Evolutionary conservation across 1,140 invertebrate genomes (phyloP).

Genomic region (Aphelenchoides avenae): DNA sequence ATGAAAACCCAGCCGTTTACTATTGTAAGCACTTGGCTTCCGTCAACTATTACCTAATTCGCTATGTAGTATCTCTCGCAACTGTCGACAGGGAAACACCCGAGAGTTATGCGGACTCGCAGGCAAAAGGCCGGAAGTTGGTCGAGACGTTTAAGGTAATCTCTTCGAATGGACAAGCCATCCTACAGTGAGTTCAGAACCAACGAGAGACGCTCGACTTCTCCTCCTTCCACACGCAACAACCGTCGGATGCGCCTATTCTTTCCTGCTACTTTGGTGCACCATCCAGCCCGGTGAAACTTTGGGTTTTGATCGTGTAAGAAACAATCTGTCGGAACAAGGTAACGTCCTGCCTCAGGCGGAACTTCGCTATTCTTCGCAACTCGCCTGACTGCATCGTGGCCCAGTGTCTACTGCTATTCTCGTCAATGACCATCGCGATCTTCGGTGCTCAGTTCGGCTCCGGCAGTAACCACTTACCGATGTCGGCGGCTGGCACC

Average conservation of each 20-base stretch:
- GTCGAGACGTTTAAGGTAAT: conserved; percentile 29
- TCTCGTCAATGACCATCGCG: conserved; percentile 5
- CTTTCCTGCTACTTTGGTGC: conserved; percentile 20
- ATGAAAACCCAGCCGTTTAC: conserved; percentile 32
- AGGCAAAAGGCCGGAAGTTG: conserved; percentile 25
- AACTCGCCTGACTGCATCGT: conserved; percentile 7
- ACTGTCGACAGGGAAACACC: conserved; percentile 29
- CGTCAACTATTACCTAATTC: not conserved
- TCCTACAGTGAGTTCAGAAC: conserved; percentile 5
- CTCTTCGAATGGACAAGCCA: not conserved
- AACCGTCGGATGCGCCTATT: conserved; percentile 18
- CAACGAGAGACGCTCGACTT: conserved; percentile 6
- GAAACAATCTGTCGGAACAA: not conserved
- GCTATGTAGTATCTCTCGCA: conserved; percentile 22
- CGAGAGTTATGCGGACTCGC: conserved; percentile 26
- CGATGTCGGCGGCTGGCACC: conserved; percentile 17
- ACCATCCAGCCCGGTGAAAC: not conserved
- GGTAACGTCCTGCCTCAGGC: not conserved
- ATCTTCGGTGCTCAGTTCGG: conserved; percentile 20
- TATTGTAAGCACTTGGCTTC: conserved; percentile 26
- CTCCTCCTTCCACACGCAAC: conserved; percentile 9
- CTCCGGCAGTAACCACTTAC: conserved; percentile 6
- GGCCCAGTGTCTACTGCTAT: conserved; percentile 6
- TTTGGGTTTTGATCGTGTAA: conserved; percentile 10
- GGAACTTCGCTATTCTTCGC: conserved; percentile 12